Percentiles rank a stretch among this genome's conserved stretches.
Evolutionary conservation across 64 coral and sea anemone genomes (phyloP).

Genomic region (Montipora efflorescens): DNA sequence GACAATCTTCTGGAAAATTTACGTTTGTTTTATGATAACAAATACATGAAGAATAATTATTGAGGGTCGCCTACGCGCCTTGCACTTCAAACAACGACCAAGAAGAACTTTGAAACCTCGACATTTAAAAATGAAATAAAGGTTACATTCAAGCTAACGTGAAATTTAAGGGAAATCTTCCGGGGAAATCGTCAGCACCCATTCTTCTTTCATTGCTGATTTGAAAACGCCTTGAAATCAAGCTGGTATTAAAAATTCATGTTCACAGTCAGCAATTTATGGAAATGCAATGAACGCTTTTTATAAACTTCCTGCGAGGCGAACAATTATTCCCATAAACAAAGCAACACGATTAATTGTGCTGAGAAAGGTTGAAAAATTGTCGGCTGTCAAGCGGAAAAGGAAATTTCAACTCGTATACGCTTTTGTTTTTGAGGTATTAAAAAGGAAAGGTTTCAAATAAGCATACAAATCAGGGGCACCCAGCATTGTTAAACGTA

Average conservation of each 20-base stretch:
- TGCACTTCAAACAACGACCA: too few species aligned
- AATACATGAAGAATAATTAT: neutral
- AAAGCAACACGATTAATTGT: neutral
- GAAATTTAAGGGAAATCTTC: too few species aligned
- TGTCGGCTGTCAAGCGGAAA: neutral
- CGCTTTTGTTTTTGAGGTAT: neutral
- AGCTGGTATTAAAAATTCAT: slow-evolving; percentile 30
- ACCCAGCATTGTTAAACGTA: too few species aligned
- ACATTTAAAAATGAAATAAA: too few species aligned
- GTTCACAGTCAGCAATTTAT: slow-evolving; percentile 30
- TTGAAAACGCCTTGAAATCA: slow-evolving; percentile 25
- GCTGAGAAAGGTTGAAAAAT: neutral
- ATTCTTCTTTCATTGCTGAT: slow-evolving; percentile 9
- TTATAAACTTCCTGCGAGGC: neutral
- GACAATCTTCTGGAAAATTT: neutral
- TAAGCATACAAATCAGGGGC: neutral
- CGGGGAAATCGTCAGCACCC: neutral
- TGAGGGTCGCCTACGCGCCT: too few species aligned
- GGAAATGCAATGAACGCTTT: neutral
- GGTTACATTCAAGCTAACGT: too few species aligned
- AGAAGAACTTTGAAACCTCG: too few species aligned
- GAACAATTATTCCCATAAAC: neutral
- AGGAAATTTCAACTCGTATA: neutral
- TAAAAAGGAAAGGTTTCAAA: neutral
- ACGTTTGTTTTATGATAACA: neutral